A percentile compares a stretch with the other conserved stretches of the same genome.
Conservation (phyloP, 2,888 invertebrate species). For the Druceiella hillmani region DNA sequence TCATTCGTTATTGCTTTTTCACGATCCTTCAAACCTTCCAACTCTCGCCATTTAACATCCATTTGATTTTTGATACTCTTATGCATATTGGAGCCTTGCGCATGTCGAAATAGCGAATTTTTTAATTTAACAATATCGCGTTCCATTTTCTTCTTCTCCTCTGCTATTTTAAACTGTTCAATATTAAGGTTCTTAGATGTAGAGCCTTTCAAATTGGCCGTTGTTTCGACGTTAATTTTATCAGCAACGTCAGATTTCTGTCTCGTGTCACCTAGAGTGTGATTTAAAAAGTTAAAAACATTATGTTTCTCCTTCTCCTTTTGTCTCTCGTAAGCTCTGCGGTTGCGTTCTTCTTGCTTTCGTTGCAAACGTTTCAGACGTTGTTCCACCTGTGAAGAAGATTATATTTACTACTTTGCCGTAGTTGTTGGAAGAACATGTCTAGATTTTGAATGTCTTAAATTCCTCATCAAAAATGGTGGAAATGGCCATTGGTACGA, state of each 20-base stretch:
- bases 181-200: slow-evolving; percentile 66
- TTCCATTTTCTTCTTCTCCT: slow-evolving; percentile 64
- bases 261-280: slow-evolving; percentile 46
- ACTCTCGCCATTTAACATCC: slow-evolving; percentile 54
- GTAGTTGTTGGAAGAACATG: too few species aligned
- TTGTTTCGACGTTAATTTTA: slow-evolving; percentile 21
- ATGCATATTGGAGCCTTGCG: slow-evolving; percentile 53
- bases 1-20: slow-evolving; percentile 63
- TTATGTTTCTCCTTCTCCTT: slow-evolving; percentile 56
- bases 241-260: slow-evolving; percentile 21
- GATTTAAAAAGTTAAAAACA: slow-evolving; percentile 75
- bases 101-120: slow-evolving; percentile 58
- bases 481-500: too few species aligned
- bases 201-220: slow-evolving; percentile 43
- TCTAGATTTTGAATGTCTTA: too few species aligned
- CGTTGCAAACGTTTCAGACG: slow-evolving; percentile 59
- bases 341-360: slow-evolving; percentile 57
- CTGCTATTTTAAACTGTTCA: slow-evolving; percentile 64
- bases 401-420: too few species aligned
- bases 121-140: slow-evolving; percentile 61
- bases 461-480: too few species aligned
- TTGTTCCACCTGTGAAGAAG: slow-evolving; percentile 52
- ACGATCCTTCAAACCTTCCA: slow-evolving; percentile 52
- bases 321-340: slow-evolving; percentile 59
- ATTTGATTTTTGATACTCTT: slow-evolving; percentile 58